Base-by-base conservation (phyloP, 2,888 invertebrate genomes). In the Plagodis dolabraria region DNA sequence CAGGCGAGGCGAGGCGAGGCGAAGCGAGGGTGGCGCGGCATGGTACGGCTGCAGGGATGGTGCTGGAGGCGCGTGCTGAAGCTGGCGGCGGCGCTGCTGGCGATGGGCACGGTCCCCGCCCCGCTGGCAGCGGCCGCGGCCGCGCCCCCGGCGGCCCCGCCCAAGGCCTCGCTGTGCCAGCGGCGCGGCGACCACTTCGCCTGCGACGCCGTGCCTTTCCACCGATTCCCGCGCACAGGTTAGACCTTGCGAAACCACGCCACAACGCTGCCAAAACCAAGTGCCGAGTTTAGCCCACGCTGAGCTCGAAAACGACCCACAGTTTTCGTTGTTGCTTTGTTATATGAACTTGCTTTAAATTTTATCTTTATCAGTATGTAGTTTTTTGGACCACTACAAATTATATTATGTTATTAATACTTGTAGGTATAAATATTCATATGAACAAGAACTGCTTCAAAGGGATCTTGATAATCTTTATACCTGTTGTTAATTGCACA, bases 141-240 rank as follows among this genome's bases (percentile, higher is more conserved):
- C 36, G 36, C 7, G 36, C 36, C 72, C 57, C 65, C 64, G 54
- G 49, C 63, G 35, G 58, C 75, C 47, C 46, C 69, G 9, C 74
- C 76, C 34, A 80, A 82, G 71, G 65, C 74, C 69, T 73, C 81
- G 65, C 77, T 83, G 33, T 85, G 86, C 69, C 68, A 71, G 35
- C 86, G 87, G 69, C 80, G 79, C 67, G 79, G 68, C 42, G 86
- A 85, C 71, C 83, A 83, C 69, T 70, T 86, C 69, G 75, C 81
- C 49, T 87, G 87, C 74, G 79, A 77, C 72, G 70, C 69, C 61
- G 81, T 86, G 67, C 85, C 86, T 42, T 85, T 85, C 69, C 79
- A 84, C 63, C 76, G 84, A 63, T 84, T 87, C 55, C 87, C 87
- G 5, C 79, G 80, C 22, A 86, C 81, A 47, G 80, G 83, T 80